Percentiles rank a stretch among this genome's conserved stretches.
Conservation (phyloP, 2,113 vertebrate species). For the Crotalus helleri region DNA sequence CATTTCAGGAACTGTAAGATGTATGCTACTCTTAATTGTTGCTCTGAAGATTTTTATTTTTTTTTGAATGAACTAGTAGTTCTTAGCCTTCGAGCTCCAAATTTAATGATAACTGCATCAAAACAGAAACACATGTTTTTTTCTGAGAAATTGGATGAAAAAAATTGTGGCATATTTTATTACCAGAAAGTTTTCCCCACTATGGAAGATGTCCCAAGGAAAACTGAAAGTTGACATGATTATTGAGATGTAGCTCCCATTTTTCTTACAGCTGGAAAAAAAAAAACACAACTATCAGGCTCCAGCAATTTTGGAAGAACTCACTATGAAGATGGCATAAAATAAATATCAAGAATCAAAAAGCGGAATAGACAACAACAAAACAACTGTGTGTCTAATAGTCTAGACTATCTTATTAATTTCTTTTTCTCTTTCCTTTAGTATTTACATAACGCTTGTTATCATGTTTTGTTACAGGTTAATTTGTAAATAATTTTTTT, state of each 20-base stretch:
- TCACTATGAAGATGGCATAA: neutral
- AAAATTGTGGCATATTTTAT: neutral
- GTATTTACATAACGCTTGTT: neutral
- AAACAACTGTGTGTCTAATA: neutral
- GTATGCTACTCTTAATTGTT: neutral
- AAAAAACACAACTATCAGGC: neutral
- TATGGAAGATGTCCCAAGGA: neutral
- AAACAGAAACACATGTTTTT: neutral
- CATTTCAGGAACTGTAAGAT: neutral
- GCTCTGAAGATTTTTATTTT: neutral
- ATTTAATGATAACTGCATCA: neutral
- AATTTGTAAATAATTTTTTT: neutral
- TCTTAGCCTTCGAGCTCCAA: neutral
- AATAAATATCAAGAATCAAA: neutral
- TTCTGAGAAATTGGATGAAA: neutral
- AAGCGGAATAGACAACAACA: neutral
- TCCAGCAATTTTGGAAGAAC: neutral
- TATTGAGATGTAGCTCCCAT: neutral
- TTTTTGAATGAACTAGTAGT: neutral
- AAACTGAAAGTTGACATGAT: neutral
- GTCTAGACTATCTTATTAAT: neutral
- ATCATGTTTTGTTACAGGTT: neutral
- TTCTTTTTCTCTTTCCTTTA: neutral
- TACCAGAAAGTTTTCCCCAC: neutral
- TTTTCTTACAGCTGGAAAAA: neutral